Evolutionary conservation across 1,140 invertebrate genomes (phyloP).

Genomic region (Bombus sibiricus): DNA sequence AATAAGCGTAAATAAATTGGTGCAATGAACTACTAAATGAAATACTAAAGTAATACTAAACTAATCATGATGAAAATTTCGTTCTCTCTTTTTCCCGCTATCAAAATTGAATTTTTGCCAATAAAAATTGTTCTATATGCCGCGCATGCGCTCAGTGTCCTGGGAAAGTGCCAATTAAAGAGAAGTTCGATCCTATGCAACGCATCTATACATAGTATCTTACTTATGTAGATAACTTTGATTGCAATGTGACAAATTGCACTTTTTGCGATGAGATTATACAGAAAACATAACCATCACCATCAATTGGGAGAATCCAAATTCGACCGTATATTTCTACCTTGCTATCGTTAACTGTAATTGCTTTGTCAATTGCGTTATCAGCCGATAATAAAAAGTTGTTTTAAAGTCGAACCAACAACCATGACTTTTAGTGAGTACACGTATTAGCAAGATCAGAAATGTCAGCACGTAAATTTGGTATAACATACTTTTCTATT

Average conservation of each 20-base stretch:
- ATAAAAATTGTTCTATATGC: too few relatives aligned
- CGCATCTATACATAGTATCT: neutral
- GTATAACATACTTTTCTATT: neutral
- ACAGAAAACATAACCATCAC: neutral
- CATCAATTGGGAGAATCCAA: neutral
- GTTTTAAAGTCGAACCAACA: neutral
- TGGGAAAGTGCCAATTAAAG: slow-evolving; percentile 6
- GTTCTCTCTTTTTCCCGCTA: neutral
- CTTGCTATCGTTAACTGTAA: neutral
- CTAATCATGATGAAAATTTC: neutral
- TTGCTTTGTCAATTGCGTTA: neutral
- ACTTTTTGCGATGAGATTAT: slow-evolving; percentile 4
- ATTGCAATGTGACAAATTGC: slow-evolving; percentile 4
- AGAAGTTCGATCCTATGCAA: neutral
- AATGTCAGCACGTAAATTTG: neutral
- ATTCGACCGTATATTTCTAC: too few relatives aligned
- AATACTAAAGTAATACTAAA: too few relatives aligned
- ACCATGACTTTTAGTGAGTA: slow-evolving; percentile 23
- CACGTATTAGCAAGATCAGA: neutral
- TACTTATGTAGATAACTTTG: neutral
- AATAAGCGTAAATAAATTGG: too few relatives aligned
- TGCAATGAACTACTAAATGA: too few relatives aligned
- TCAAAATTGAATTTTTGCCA: slow-evolving; percentile 3
- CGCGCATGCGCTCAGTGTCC: neutral
- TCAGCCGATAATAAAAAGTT: neutral